A percentile compares a stretch with the other conserved stretches of the same genome.
Evolutionary conservation across 1,140 invertebrate genomes (phyloP).

Genomic region (Catajapyx aquilonaris): DNA sequence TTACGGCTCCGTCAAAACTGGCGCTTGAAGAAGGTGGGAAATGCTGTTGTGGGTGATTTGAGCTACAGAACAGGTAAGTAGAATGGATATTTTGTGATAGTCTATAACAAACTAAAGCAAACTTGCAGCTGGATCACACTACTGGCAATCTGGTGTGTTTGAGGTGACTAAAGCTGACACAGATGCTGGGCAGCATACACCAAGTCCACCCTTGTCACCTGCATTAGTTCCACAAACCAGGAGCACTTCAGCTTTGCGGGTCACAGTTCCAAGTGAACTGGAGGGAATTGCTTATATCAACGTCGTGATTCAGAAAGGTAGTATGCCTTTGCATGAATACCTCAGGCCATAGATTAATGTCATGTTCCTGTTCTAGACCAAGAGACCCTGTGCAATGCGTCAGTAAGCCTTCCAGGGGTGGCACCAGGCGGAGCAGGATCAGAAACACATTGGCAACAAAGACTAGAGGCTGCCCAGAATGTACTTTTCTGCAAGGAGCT

Average conservation of each 20-base stretch:
- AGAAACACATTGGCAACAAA: constrained; percentile 81
- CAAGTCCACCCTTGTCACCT: constrained; percentile 30
- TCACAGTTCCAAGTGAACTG: constrained; percentile 78
- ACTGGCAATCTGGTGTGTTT: constrained; percentile 80
- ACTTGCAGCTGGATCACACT: constrained; percentile 55
- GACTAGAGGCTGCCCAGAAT: constrained; percentile 88
- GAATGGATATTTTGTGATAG: too few relatives aligned
- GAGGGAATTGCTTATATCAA: constrained; percentile 91
- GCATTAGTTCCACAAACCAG: constrained; percentile 16
- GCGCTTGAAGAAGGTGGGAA: constrained; percentile 86
- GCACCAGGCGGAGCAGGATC: constrained; percentile 29
- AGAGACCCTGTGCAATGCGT: constrained; percentile 22
- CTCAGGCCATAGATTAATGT: neutral
- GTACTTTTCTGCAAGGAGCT: constrained; percentile 94
- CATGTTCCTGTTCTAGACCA: constrained; percentile 17
- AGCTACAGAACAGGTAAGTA: constrained; percentile 63
- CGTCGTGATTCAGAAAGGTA: constrained; percentile 78
- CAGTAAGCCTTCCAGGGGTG: constrained; percentile 20
- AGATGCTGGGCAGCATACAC: constrained; percentile 30
- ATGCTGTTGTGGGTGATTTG: constrained; percentile 85
- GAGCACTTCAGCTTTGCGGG: constrained; percentile 56
- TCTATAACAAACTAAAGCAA: too few relatives aligned
- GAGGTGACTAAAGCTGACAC: constrained; percentile 89
- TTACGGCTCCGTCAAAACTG: constrained; percentile 77
- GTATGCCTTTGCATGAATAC: too few relatives aligned